A percentile compares a stretch with the other conserved stretches of the same genome.
Evolutionary conservation across 2,797 vertebrate species (phyloP).

Genomic region (Prunella strophiata): DNA sequence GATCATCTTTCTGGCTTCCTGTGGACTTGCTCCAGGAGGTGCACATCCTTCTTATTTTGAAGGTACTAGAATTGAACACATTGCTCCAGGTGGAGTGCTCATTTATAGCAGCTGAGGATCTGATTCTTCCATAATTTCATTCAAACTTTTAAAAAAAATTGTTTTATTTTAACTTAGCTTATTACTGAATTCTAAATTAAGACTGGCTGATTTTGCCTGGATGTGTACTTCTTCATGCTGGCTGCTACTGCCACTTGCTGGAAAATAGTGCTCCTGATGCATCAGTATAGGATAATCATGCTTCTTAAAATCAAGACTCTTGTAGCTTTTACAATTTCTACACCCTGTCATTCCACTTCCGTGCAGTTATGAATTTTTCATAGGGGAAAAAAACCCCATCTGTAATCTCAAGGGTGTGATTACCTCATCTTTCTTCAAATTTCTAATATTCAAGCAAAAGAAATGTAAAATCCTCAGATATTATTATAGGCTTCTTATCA

Average conservation of each 20-base stretch:
- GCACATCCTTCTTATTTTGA: neutral
- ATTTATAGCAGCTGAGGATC: neutral
- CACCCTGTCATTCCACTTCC: neutral
- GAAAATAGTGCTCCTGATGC: neutral
- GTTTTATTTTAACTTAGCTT: neutral
- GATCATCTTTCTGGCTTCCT: neutral
- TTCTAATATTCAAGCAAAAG: neutral
- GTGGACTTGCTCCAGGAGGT: accelerated
- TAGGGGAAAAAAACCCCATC: neutral
- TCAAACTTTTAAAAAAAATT: neutral
- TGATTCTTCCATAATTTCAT: neutral
- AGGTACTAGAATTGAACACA: neutral
- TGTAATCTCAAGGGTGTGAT: neutral
- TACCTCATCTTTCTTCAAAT: neutral
- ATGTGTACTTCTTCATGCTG: neutral
- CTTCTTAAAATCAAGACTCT: neutral
- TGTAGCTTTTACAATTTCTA: neutral
- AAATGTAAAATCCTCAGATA: neutral
- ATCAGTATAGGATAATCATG: neutral
- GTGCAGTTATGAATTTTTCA: neutral
- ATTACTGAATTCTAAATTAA: neutral
- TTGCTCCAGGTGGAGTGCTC: neutral
- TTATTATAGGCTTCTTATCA: neutral
- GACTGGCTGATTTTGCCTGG: neutral
- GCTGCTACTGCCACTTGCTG: neutral